These are phyloP conservation scores for Melinopterus prodromus DNA, from an alignment of 2,888 invertebrate species.

Conservation along the genomic window DNA sequence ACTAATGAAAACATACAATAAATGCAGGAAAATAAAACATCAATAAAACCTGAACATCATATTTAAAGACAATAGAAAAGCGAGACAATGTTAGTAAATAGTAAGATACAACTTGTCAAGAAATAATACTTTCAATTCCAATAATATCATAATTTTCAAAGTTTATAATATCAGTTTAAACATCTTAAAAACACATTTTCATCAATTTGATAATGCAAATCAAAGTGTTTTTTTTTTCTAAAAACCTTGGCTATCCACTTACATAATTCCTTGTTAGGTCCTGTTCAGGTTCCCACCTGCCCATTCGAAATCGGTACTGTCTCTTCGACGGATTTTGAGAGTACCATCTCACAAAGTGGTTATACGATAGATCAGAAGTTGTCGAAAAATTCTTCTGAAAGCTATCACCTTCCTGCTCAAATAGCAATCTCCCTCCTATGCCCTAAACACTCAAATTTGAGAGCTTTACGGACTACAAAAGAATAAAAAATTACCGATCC, in stretches of 20 bases:
- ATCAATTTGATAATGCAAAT: too few relatives aligned
- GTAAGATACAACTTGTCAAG: too few relatives aligned
- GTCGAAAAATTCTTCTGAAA: constrained; percentile 64
- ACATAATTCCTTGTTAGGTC: constrained; percentile 51
- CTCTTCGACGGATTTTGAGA: constrained; percentile 51
- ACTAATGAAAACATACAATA: too few relatives aligned
- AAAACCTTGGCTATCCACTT: not conserved
- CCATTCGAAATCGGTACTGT: constrained; percentile 28
- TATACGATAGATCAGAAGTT: constrained; percentile 64
- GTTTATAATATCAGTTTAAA: too few relatives aligned
- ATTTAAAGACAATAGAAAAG: too few relatives aligned
- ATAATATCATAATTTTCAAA: too few relatives aligned
- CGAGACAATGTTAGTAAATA: too few relatives aligned
- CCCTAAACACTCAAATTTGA: constrained; percentile 53
- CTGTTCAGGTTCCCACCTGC: constrained; percentile 33
- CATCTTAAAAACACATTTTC: too few relatives aligned
- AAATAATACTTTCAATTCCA: too few relatives aligned
- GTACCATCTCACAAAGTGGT: constrained; percentile 64
- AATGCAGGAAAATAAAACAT: too few relatives aligned
- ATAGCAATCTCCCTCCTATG: constrained; percentile 57
- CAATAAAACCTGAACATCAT: too few relatives aligned
- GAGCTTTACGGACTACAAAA: not conserved
- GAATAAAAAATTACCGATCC: constrained; percentile 37
- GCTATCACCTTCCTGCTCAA: constrained; percentile 60
- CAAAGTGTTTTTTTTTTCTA: not conserved